Percentiles rank a stretch among this genome's conserved stretches.
Evolutionary conservation across 1,140 invertebrate species (phyloP).

Genomic region (Calliopsis andreniformis): DNA sequence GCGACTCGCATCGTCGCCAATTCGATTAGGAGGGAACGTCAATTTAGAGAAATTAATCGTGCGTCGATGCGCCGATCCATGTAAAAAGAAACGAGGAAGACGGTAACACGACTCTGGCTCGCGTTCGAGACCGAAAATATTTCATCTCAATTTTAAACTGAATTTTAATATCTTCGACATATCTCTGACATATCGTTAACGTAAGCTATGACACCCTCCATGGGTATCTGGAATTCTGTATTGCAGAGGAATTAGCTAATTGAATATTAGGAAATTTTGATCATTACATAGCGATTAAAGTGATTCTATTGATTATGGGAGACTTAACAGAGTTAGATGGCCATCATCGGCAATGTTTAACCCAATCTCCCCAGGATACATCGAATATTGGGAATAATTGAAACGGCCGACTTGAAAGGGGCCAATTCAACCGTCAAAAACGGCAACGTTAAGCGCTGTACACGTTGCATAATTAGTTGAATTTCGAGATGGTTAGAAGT

Average conservation of each 20-base stretch:
- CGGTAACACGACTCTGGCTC: background rate
- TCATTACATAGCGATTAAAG: too few species aligned
- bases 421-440: background rate
- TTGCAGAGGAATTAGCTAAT: too few species aligned
- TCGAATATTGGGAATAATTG: background rate
- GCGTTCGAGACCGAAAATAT: slow-evolving; percentile 1
- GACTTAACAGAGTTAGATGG: too few species aligned
- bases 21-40: background rate
- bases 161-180: too few species aligned
- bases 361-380: background rate
- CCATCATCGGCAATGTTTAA: background rate
- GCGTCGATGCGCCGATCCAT: background rate
- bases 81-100: background rate
- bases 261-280: too few species aligned
- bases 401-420: background rate
- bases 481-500: background rate
- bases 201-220: too few species aligned
- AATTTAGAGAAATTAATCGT: slow-evolving; percentile 26
- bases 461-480: slow-evolving; percentile 28
- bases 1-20: slow-evolving; percentile 1
- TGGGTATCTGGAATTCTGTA: too few species aligned
- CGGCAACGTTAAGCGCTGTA: background rate
- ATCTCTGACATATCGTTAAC: too few species aligned
- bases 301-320: too few species aligned
- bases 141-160: too few species aligned